Evolutionary conservation across 2,888 invertebrate genomes (phyloP).

Genomic region (Hemithea aestivaria): DNA sequence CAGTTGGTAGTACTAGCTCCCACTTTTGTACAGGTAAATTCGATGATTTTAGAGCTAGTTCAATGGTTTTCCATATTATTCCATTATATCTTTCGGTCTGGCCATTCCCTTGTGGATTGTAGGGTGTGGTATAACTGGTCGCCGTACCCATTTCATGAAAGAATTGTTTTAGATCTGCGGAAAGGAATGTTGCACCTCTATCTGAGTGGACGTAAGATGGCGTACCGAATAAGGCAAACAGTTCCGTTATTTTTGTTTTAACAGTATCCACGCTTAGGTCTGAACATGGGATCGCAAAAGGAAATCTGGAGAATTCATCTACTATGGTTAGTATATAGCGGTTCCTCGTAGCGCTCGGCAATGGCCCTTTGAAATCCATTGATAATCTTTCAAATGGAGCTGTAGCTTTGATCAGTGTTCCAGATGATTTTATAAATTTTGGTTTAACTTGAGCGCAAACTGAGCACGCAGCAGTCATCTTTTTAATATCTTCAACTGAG

Average conservation of each 20-base stretch:
- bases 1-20: too few relatives aligned
- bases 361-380: constrained; percentile 8
- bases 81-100: constrained; percentile 20
- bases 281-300: constrained; percentile 19
- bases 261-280: constrained; percentile 2
- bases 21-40: too few relatives aligned
- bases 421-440: constrained; percentile 15
- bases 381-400: constrained; percentile 10
- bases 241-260: neutral
- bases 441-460: constrained; percentile 2
- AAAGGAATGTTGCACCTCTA: constrained; percentile 1
- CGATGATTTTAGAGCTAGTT: constrained; percentile 19
- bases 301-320: constrained; percentile 24
- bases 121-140: constrained; percentile 1
- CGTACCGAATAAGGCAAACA: constrained; percentile 2
- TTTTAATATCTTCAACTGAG: neutral
- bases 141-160: constrained; percentile 1
- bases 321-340: constrained; percentile 20
- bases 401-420: neutral
- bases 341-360: constrained; percentile 7
- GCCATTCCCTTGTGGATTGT: constrained; percentile 10
- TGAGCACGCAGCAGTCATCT: neutral
- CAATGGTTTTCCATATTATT: constrained; percentile 22
- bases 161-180: constrained; percentile 1
- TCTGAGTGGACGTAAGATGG: constrained; percentile 6